phyloP scores from a whole-genome alignment of 2,888 invertebrate genomes.

The Lasioglossum calceatum region DNA sequence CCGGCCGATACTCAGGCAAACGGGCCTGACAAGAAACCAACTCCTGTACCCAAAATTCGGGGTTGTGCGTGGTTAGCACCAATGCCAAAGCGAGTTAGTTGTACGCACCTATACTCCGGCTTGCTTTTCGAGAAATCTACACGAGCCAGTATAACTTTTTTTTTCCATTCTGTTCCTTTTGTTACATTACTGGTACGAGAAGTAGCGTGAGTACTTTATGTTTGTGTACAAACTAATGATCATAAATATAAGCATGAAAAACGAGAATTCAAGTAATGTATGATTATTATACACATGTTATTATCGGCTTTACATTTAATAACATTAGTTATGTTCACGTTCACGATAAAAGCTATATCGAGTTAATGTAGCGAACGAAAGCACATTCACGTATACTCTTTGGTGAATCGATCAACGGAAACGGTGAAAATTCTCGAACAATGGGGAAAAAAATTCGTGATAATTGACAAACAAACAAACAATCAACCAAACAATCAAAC shows the following conservation, averaged over 20 bases:
- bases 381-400: conserved; percentile 30
- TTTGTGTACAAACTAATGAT: conserved; percentile 52
- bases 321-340: conserved; percentile 39
- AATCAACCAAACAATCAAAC: background rate
- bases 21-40: conserved; percentile 86
- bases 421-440: conserved; percentile 28
- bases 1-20: conserved; percentile 87
- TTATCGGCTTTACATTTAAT: conserved; percentile 27
- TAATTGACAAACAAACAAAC: background rate
- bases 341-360: conserved; percentile 45
- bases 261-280: conserved; percentile 34
- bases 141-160: conserved; percentile 53
- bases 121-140: conserved; percentile 70
- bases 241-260: conserved; percentile 44
- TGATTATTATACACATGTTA: conserved; percentile 33
- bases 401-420: conserved; percentile 14
- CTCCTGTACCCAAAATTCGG: conserved; percentile 83
- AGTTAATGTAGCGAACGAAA: conserved; percentile 47
- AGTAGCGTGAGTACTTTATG: conserved; percentile 54
- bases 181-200: conserved; percentile 59
- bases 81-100: conserved; percentile 81
- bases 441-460: background rate
- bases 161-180: conserved; percentile 54
- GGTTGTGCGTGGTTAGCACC: conserved; percentile 82
- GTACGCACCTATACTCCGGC: conserved; percentile 79